Evolutionary conservation across 2,888 invertebrate species (phyloP).

Genomic region (Phytoseiulus persimilis): DNA sequence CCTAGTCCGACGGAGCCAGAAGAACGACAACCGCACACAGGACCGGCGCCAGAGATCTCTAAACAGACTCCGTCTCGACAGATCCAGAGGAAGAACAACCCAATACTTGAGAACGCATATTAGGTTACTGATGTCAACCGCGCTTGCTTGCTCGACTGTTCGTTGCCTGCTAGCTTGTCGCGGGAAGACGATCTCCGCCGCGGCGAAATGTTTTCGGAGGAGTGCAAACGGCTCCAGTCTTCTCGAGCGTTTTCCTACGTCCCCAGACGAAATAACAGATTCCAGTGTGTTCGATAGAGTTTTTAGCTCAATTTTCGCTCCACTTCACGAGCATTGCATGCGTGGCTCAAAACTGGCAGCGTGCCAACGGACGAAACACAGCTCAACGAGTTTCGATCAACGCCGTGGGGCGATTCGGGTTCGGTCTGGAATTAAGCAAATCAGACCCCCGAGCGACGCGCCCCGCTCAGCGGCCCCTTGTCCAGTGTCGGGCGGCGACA

Average conservation of each 20-base stretch:
- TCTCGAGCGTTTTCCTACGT: neutral
- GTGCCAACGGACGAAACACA: too few relatives aligned
- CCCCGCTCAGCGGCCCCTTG: too few relatives aligned
- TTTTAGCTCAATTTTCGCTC: too few relatives aligned
- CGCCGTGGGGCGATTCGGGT: too few relatives aligned
- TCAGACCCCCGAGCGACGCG: too few relatives aligned
- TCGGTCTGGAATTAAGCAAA: too few relatives aligned
- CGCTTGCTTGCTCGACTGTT: neutral
- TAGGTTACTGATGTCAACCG: neutral
- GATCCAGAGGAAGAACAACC: neutral
- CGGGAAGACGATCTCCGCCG: neutral
- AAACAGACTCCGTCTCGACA: neutral
- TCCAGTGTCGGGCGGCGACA: too few relatives aligned
- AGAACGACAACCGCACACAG: neutral
- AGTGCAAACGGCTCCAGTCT: neutral
- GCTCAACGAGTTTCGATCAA: too few relatives aligned
- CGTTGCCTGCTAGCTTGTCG: neutral
- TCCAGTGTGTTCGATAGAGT: neutral
- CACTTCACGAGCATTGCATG: too few relatives aligned
- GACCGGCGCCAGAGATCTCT: neutral
- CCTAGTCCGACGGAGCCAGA: neutral
- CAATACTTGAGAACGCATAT: neutral
- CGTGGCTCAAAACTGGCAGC: too few relatives aligned
- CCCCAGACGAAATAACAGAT: neutral
- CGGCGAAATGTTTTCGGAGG: neutral